phyloP scores from a whole-genome alignment of 2,797 vertebrate species.

The Chanos chanos region DNA sequence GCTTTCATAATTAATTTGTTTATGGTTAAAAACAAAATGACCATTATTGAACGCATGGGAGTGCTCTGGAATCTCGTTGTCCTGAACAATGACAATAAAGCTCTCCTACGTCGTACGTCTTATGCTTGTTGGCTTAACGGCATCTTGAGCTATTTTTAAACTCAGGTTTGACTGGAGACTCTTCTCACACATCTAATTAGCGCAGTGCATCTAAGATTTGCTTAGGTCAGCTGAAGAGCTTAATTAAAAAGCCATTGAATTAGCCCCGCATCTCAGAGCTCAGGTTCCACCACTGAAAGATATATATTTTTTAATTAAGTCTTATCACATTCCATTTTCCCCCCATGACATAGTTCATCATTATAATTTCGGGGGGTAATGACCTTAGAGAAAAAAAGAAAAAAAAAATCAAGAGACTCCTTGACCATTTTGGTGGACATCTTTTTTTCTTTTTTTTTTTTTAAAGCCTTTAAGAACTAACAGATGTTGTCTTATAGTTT shows the following conservation, averaged over 20 bases:
- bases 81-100: too few relatives aligned
- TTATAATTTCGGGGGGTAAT: constrained; percentile 61
- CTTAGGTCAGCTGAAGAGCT: constrained; percentile 70
- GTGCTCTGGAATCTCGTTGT: too few relatives aligned
- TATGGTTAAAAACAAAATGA: too few relatives aligned
- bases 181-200: constrained; percentile 67
- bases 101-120: too few relatives aligned
- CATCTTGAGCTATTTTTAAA: not conserved
- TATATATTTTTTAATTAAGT: constrained; percentile 73
- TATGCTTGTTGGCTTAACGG: too few relatives aligned
- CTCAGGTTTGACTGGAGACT: constrained; percentile 19
- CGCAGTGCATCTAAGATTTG: constrained; percentile 65
- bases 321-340: constrained; percentile 71
- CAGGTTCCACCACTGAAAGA: constrained; percentile 59
- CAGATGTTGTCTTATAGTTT: too few relatives aligned
- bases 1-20: too few relatives aligned
- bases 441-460: too few relatives aligned
- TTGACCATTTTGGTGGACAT: too few relatives aligned
- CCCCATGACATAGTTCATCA: constrained; percentile 55
- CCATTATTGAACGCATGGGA: too few relatives aligned
- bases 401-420: too few relatives aligned
- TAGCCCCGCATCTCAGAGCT: constrained; percentile 54
- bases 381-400: constrained; percentile 44
- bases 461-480: too few relatives aligned
- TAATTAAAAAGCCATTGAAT: constrained; percentile 70